A percentile compares a stretch with the other conserved stretches of the same genome.
Conservation (phyloP, 2,797 vertebrate species). For the Cirrhinus mrigala region DNA sequence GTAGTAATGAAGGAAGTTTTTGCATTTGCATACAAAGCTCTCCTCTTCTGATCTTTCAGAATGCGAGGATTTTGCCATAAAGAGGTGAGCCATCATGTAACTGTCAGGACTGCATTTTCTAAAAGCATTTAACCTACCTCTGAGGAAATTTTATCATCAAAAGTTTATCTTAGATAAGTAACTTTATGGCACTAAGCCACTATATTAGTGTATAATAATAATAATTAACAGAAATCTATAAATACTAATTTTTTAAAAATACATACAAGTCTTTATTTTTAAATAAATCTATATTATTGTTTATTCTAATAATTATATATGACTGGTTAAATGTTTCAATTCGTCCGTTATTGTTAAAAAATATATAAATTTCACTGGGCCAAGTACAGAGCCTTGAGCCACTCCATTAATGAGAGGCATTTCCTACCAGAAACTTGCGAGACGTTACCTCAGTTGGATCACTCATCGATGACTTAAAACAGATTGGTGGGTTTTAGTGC, state of each 20-base stretch:
- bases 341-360: neutral
- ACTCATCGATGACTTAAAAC: conserved; percentile 48
- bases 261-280: too few species aligned
- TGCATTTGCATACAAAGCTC: neutral
- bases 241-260: too few species aligned
- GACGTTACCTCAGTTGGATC: conserved; percentile 40
- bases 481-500: conserved; percentile 55
- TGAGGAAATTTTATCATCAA: neutral
- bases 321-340: neutral
- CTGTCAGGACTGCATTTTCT: neutral
- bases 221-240: too few species aligned
- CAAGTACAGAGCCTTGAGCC: conserved; percentile 31
- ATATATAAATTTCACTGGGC: neutral
- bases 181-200: neutral
- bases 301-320: neutral
- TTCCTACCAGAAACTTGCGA: conserved; percentile 25
- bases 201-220: neutral
- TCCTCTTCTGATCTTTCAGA: neutral
- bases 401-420: conserved; percentile 13
- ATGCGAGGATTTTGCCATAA: neutral
- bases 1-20: neutral
- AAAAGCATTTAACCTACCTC: neutral
- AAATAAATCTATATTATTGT: too few species aligned
- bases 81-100: neutral
- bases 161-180: neutral